These are phyloP conservation scores for Hypotaenidia okinawae DNA, from an alignment of 2,797 vertebrate genomes.

Conservation along the genomic window DNA sequence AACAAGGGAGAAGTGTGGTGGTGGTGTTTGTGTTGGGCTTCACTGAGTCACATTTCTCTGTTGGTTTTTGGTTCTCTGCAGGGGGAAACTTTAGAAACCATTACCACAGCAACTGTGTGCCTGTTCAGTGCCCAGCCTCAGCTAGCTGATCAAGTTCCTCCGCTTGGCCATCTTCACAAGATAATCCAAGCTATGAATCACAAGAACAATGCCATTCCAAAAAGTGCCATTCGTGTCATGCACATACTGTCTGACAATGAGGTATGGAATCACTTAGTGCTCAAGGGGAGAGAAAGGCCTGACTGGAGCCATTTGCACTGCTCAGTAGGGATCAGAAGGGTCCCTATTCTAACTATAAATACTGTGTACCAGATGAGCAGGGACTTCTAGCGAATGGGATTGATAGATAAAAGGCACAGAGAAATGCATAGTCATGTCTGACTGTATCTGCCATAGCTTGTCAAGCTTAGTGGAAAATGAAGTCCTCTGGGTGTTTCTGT, in stretches of 20 bases:
- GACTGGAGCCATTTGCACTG: neutral
- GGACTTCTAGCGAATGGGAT: neutral
- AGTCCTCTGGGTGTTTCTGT: neutral
- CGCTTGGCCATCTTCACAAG: conserved; percentile 94
- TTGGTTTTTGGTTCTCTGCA: conserved; percentile 61
- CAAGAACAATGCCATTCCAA: conserved; percentile 94
- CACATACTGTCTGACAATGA: conserved; percentile 95
- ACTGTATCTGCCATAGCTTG: fast-evolving
- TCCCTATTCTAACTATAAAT: neutral
- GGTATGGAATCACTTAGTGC: conserved; percentile 72
- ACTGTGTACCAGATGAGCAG: neutral
- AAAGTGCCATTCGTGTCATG: conserved; percentile 94
- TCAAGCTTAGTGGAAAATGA: neutral
- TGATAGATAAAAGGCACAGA: neutral
- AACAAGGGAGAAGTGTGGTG: neutral
- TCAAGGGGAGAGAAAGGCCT: neutral
- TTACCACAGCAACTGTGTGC: conserved; percentile 94
- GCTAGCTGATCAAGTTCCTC: conserved; percentile 97
- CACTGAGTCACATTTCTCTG: neutral
- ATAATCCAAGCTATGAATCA: conserved; percentile 93
- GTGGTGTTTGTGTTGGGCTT: neutral
- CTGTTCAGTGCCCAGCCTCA: conserved; percentile 94
- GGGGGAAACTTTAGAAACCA: conserved; percentile 95
- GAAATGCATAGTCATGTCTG: neutral
- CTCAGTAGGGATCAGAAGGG: neutral